Evolutionary conservation across 1,140 invertebrate genomes (phyloP).

Genomic region (Papilio xuthus): DNA sequence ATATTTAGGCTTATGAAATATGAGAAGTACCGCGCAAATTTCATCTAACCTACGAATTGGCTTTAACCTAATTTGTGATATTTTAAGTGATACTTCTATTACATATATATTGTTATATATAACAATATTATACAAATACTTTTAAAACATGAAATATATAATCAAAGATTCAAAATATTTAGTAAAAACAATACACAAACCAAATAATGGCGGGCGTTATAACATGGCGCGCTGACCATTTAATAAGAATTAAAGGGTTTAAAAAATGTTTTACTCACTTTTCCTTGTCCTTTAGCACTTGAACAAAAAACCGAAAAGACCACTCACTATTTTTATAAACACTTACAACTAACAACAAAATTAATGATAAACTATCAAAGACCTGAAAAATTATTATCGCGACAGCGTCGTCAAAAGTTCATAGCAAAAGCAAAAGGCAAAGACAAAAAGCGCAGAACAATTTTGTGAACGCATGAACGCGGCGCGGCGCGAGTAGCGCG

Average conservation of each 20-base stretch:
- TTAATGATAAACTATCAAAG: conserved; percentile 50
- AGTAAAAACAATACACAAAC: conserved; percentile 55
- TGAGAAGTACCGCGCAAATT: conserved; percentile 23
- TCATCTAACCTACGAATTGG: conserved; percentile 2
- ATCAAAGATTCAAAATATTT: not conserved
- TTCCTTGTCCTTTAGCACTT: not conserved
- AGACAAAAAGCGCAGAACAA: not conserved
- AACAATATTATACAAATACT: not conserved
- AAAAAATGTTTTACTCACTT: conserved; percentile 58
- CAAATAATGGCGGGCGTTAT: conserved; percentile 74
- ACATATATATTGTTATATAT: not conserved
- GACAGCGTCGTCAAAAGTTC: conserved; percentile 57
- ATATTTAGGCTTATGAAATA: not conserved
- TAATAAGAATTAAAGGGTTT: conserved; percentile 42
- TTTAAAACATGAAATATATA: not conserved
- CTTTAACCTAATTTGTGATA: not conserved
- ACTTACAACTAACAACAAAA: conserved; percentile 52
- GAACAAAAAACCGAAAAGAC: conserved; percentile 41
- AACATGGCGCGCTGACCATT: conserved; percentile 63
- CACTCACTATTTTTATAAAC: conserved; percentile 49
- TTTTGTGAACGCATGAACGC: not conserved
- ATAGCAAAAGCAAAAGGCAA: conserved; percentile 41
- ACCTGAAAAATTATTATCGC: conserved; percentile 54
- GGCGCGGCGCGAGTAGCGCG: conserved; percentile 15
- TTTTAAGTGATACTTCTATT: not conserved